Percentiles rank a stretch among this genome's conserved stretches.
These are phyloP conservation scores for Rhodinocichla rosea DNA, from an alignment of 2,113 vertebrate genomes.

Conservation along the genomic window DNA sequence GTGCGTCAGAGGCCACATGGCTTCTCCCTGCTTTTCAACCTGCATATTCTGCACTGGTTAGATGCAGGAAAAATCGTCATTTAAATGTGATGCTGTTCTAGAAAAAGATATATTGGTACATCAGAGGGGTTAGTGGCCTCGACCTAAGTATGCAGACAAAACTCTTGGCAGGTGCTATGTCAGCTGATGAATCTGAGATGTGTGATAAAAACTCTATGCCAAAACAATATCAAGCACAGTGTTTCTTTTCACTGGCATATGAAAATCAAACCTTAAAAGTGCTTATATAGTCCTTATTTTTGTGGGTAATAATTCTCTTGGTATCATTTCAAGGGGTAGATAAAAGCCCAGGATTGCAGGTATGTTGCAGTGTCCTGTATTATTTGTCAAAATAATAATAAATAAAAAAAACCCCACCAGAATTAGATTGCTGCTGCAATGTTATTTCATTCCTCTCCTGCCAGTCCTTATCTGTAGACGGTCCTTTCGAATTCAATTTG, in stretches of 20 bases:
- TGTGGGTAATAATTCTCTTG: not conserved
- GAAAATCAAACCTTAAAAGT: not conserved
- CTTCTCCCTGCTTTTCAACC: not conserved
- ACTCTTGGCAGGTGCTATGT: not conserved
- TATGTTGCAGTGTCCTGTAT: not conserved
- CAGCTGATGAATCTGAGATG: not conserved
- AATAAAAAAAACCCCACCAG: not conserved
- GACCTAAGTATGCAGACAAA: not conserved
- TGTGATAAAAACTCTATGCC: not conserved
- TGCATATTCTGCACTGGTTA: not conserved
- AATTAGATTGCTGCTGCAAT: not conserved
- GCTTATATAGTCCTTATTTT: not conserved
- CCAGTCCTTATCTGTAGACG: not conserved
- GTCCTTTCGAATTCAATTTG: not conserved
- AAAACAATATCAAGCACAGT: not conserved
- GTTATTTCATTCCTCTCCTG: not conserved
- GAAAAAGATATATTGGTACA: not conserved
- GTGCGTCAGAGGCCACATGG: fast-evolving
- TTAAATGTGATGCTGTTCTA: not conserved
- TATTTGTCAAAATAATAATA: not conserved
- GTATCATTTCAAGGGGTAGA: not conserved
- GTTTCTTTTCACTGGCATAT: not conserved
- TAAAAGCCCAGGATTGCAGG: not conserved
- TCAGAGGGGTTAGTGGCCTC: no score
- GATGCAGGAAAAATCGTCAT: not conserved